Evolutionary conservation across 2,113 vertebrate species (phyloP), one percentile per base, ranked within the genome.

Genomic region (Meles meles): DNA sequence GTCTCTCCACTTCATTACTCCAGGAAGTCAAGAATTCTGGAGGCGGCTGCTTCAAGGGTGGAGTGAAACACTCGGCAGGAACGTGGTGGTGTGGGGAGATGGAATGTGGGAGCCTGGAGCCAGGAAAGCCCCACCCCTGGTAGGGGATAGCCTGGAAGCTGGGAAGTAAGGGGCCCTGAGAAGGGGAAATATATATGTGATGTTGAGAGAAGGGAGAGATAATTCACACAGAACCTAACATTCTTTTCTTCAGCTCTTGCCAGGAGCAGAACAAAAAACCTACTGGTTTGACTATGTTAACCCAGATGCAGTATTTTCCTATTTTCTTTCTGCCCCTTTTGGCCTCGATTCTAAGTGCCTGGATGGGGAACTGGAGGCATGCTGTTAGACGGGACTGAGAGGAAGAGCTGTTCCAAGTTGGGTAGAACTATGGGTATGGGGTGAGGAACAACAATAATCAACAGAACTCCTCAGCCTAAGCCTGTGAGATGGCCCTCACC

Each of bases 11-110:
- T 83, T 97, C 89, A 86, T 88, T 95, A 93, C 85, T 93, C 52
- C 89, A 96, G 95, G 91, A 97, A 97, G 93, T 93, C 77, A 97
- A 96, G 96, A 96, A 96, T 97, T 95, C 96, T 98, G 98, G 95
- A 98, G 98, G 98, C 37, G 95, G 98, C 74, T 95, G 90, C 91
- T 96, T 96, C 92, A 95, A 96, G 97, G 96, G 97, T 95, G 96
- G 97, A 90, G 97, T 93, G 85, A 94, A 91, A 94, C 49, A 83
- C 67, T 96, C 59, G 44, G 82, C 72, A 96, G 96, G 97, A 98
- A 97, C 61, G 47, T 94, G 71, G 67, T 92, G 63, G 69, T 97
- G 92, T 93, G 84, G 92, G 87, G 97, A 96, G 96, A 85, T 84
- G 94, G 98, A 98, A 98, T 96, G 96, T 69, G 84, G 96, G 87